Base-by-base conservation (phyloP, 2,888 invertebrate genomes). In the Melanargia galathea region DNA sequence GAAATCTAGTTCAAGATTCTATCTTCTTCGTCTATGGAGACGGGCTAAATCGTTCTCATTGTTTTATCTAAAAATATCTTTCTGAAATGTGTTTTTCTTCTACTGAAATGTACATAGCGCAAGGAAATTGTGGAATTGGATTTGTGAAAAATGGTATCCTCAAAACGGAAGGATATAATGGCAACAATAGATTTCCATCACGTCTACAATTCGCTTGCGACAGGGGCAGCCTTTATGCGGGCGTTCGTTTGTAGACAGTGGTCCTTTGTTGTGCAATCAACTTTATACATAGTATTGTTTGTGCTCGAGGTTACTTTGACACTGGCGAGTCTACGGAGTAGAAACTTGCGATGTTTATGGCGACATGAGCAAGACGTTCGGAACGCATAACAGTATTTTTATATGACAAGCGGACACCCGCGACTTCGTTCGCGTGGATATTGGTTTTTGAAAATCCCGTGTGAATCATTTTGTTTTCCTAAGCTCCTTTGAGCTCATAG, bases 111-210 rank as follows among this genome's bases (percentile, higher is more conserved):
- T 8, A 43, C 18, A 43, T 18, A 22, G 24, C 13, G 13, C 24
- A 48, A 48, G 10, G 55, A 63, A 63, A 56, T 45, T 61, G 48
- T 61, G 56, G 60, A 62, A 62, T 68, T 63, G 43, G 60, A 58
- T 66, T 62, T 66, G 57, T 51, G 57, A 58, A 66, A 66, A 62
- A 66, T 64, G 62, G 59, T 48, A 49, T 52, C 65, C 61, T 59
- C 45, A 51, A 57, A 52, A 54, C 38, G 43, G 58, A 46, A 55
- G 56, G 46, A 54, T 43, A 22, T 54, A 58, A 45, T 55, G 60
- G 59, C 58, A 66, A 70, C 70, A 70, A 70, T 70, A 62, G 64
- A 69, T 66, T 70, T 69, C 64, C 64, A 69, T 68, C 68, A 63
- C 62, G 60, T 64, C 59, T 43, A 63, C 66, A 60, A 64, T 65